Conservation (phyloP, 2,113 vertebrate genomes). For the Peromyscus maniculatus region DNA sequence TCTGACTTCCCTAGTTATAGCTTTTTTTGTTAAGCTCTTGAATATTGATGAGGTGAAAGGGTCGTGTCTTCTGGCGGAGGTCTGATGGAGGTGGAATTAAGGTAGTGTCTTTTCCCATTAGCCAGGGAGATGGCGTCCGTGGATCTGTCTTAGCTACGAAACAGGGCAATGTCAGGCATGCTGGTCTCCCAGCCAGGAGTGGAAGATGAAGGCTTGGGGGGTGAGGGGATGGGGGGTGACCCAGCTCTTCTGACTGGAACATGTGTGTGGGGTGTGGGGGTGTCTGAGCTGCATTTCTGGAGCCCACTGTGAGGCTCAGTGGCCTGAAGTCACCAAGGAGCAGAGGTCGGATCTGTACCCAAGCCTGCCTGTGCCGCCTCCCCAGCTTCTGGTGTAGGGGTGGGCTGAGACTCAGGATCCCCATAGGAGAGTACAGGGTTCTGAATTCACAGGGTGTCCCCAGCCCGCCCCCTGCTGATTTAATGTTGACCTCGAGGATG, state of each 20-base stretch:
- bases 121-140: constrained; percentile 54
- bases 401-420: background rate
- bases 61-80: constrained; percentile 86
- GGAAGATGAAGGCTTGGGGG: too few species aligned
- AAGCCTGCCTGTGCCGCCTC: background rate
- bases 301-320: background rate
- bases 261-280: background rate
- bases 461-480: too few species aligned
- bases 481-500: background rate
- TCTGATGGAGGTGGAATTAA: constrained; percentile 90
- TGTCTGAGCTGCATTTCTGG: background rate
- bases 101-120: constrained; percentile 86
- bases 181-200: accelerated
- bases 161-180: background rate
- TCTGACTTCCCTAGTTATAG: constrained; percentile 91
- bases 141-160: constrained; percentile 40
- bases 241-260: background rate
- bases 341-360: background rate
- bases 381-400: background rate
- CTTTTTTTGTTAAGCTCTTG: constrained; percentile 91
- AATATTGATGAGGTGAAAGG: constrained; percentile 92
- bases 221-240: background rate
- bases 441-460: accelerated
- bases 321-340: background rate
- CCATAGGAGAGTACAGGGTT: background rate